Evolutionary conservation across 2,113 vertebrate species (phyloP), one percentile per base, ranked within the genome.

Genomic region (Phrynocephalus versicolor): DNA sequence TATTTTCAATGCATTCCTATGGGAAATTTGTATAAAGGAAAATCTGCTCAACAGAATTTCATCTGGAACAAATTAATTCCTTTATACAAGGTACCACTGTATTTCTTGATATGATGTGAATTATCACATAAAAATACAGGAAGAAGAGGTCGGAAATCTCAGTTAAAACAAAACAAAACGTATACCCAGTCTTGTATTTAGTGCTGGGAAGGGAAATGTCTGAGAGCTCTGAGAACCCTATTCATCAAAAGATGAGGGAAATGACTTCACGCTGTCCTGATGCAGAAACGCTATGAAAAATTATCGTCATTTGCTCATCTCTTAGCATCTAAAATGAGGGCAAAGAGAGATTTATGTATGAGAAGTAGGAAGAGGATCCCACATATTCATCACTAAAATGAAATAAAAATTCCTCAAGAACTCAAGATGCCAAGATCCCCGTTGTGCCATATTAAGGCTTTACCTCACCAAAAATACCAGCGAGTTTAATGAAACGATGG

Each of bases 321-420:
- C 70, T 41, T 30, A 30, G 82, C 85, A 80, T 81, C 74, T 33
- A 25, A 88, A 85, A 84, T 62, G 71, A 75, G 84, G 55, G 33
- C 15, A 62, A 39, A 19, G 81, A 88, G 71, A 4, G n/a, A 70
- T 64, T 86, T 74, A 14, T 83, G 12, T 25, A 75, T 39, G 77
- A 79, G 39, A 62, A 79, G 39, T 25, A 33, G 8, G 13, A 62
- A 64, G 37, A 79, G 65, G 39, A 35, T 39, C 37, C 12, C 57
- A 65, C 33, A 30, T 41, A 25, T 35, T 41, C 58, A 55, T 25
- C 12, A 30, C 77, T 37, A 62, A 79, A 57, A 60, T 37, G 19
- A 60, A 41, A 79, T 79, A 33, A 39, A 30, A 30, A 3, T 79
- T 30, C 37, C 25, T 16, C 64, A 39, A 2, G 58, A 79, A 79